These are phyloP conservation scores for Ailurus styani DNA, from an alignment of 2,113 vertebrate genomes.

Conservation along the genomic window DNA sequence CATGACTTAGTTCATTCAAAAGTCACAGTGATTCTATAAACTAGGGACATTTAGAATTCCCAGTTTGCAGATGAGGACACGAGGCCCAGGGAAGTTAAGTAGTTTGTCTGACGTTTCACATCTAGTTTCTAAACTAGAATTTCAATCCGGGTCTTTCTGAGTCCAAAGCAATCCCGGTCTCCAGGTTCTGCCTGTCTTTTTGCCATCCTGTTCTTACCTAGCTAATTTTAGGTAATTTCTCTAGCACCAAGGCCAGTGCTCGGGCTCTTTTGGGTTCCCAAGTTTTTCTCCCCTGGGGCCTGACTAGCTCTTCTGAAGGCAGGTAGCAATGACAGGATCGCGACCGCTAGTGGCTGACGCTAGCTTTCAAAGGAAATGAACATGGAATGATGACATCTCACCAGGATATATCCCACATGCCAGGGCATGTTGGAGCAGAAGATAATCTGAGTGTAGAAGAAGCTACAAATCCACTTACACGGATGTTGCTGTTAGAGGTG, in stretches of 20 bases:
- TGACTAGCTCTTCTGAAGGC: background rate
- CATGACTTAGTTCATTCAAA: background rate
- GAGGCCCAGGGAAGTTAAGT: background rate
- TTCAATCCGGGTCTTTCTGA: background rate
- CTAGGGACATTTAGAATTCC: background rate
- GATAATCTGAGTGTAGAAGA: background rate
- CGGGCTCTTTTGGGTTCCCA: background rate
- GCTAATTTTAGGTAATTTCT: background rate
- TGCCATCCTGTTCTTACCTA: background rate
- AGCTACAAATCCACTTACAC: background rate
- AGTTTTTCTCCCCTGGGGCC: no score
- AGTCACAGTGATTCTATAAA: background rate
- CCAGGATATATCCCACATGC: background rate
- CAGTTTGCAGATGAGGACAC: background rate
- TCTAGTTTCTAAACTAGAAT: background rate
- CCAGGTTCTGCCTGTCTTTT: background rate
- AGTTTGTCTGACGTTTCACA: background rate
- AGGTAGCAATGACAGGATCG: background rate
- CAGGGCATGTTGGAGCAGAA: background rate
- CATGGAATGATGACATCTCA: background rate
- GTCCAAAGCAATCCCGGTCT: background rate
- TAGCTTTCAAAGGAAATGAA: background rate
- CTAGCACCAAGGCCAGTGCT: background rate
- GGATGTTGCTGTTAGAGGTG: background rate
- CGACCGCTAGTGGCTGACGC: background rate